Percentiles rank a stretch among this genome's conserved stretches.
Evolutionary conservation across 2,113 vertebrate species (phyloP).

Genomic region (Melierax canorus): DNA sequence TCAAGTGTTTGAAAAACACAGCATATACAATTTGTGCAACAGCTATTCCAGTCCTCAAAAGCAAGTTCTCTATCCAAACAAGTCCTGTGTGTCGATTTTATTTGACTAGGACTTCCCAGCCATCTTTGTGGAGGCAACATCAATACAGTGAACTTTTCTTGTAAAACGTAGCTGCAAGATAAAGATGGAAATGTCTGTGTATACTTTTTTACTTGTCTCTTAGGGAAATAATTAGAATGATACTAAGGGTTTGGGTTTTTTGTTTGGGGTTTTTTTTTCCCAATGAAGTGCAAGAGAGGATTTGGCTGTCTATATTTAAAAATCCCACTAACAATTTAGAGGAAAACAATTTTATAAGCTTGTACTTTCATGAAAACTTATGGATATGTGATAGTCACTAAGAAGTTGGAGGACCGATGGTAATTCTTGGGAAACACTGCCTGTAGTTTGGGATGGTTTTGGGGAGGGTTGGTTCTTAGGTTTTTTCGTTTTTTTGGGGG

Average conservation of each 20-base stretch:
- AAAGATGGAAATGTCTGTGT: neutral
- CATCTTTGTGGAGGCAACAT: neutral
- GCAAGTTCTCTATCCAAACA: neutral
- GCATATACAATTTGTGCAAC: neutral
- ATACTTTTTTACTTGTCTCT: neutral
- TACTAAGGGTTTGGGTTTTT: neutral
- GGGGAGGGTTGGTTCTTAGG: neutral
- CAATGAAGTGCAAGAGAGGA: neutral
- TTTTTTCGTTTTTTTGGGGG: too few species aligned
- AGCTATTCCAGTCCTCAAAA: neutral
- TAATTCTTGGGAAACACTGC: neutral
- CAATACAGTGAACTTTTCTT: too few species aligned
- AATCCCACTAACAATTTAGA: neutral
- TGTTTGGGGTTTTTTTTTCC: neutral
- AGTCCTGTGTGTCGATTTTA: neutral
- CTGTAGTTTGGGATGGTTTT: neutral
- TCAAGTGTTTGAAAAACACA: neutral
- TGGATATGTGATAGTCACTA: neutral
- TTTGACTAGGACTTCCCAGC: neutral
- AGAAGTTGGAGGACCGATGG: neutral
- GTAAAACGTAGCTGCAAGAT: neutral
- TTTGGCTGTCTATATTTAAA: neutral
- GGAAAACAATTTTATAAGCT: neutral
- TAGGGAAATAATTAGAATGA: neutral
- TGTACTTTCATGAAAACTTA: too few species aligned